Evolutionary conservation across 2,797 vertebrate species (phyloP), one percentile per base, ranked within the genome.

Genomic region (Schizothorax lantsangensis): DNA sequence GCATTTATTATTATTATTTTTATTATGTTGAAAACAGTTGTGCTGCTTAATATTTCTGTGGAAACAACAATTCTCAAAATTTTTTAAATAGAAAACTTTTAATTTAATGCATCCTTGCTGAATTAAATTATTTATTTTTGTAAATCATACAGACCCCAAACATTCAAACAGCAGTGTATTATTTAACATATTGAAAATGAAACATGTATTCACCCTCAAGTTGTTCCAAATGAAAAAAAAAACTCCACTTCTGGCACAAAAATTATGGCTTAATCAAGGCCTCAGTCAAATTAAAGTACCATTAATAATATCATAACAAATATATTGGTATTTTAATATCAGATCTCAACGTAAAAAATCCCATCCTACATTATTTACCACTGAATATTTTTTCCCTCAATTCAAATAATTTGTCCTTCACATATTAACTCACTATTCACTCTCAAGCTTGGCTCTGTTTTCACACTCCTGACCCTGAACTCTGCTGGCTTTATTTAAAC

Each of bases 401-500:
- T 30, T 33, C 2, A 36, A 12, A n/a, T 11, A 2, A 26, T n/a
- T 81, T 47, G 45, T n/a, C 3, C 21, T 54, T 43, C 9, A 73
- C 21, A 71, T 26, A 54, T 40, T 26, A 69, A 30, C 30, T 30
- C 30, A 30, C 30, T 30, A 30, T 73, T 73, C 38, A 83, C 19
- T 33, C 23, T 72, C 52, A 26, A 17, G 21, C 26, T 2, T 30
- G 23, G 64, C 49, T 57, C 8, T 23, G 40, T 62, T 83, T 73
- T 83, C 17, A 73, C 69, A 57, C 68, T 59, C 52, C 33, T n/a
- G 45, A 52, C 19, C 47, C 49, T 36, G 23, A 66, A 17, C 73
- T 77, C 26, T 38, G 5, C 36, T 83, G 69, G 23, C 52, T 84
- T 84, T n/a, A 84, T 68, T 68, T 26, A 36, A 77, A 66, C 81